Conservation (phyloP, 2,113 vertebrate species). For the Platysteira castanea region DNA sequence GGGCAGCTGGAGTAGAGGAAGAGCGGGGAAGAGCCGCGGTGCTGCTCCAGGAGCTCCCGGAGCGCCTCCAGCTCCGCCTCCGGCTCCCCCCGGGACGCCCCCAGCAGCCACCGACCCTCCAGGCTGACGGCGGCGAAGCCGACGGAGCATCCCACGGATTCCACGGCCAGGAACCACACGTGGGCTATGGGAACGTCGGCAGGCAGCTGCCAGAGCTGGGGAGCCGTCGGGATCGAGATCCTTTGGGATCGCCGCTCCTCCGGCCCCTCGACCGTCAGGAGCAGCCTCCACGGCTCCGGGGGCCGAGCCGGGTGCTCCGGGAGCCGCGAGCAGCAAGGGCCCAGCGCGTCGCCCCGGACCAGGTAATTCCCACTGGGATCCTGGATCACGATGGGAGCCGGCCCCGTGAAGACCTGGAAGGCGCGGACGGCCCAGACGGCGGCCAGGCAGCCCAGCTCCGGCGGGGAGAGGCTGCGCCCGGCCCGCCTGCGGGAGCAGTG, state of each 20-base stretch:
- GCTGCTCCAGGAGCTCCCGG: neutral
- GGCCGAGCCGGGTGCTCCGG: too few species aligned
- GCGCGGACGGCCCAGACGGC: neutral
- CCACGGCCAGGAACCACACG: neutral
- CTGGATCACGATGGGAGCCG: neutral
- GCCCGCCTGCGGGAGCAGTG: neutral
- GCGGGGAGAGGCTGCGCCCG: accelerated
- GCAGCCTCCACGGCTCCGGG: neutral
- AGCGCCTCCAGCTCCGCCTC: neutral
- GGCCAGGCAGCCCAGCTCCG: neutral
- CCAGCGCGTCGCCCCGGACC: neutral
- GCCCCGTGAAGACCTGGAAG: neutral
- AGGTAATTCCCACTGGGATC: neutral
- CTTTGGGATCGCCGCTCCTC: neutral
- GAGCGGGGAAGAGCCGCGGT: neutral
- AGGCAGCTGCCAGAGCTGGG: accelerated
- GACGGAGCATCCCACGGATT: neutral
- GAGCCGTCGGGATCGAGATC: neutral
- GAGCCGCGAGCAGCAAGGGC: too few species aligned
- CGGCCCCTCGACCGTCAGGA: neutral
- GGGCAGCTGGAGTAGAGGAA: neutral
- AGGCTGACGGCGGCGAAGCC: neutral
- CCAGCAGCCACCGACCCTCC: neutral
- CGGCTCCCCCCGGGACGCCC: neutral
- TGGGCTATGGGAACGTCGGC: neutral